Percentiles rank a stretch among this genome's conserved stretches.
Evolutionary conservation across 2,113 vertebrate species (phyloP).

Genomic region (Amphiprion ocellaris): DNA sequence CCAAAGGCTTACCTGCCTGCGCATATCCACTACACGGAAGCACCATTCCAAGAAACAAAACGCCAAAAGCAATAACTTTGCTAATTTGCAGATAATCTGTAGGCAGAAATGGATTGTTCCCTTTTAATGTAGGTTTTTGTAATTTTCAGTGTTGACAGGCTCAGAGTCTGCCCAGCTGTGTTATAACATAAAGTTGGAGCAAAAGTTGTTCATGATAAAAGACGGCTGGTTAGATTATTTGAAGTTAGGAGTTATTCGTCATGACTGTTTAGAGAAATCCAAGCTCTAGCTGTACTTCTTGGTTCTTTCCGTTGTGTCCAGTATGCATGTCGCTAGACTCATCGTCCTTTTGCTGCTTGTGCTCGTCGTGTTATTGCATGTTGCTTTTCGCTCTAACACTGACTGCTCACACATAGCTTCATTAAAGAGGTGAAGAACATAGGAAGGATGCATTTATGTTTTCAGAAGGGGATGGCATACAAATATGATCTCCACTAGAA

Average conservation of each 20-base stretch:
- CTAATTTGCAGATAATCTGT: slow-evolving; percentile 15
- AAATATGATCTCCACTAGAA: too few relatives aligned
- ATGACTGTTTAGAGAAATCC: background rate
- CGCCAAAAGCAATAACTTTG: slow-evolving; percentile 7
- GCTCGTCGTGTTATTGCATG: background rate
- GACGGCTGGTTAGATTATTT: background rate
- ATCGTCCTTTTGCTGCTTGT: background rate
- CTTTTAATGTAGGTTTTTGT: slow-evolving; percentile 5
- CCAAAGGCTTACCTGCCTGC: slow-evolving; percentile 68
- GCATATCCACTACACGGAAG: slow-evolving; percentile 59
- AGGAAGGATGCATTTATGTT: background rate
- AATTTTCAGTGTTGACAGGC: background rate
- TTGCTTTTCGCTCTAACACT: background rate
- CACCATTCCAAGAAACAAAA: slow-evolving; percentile 40
- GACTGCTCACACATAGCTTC: too few relatives aligned
- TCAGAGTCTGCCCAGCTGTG: background rate
- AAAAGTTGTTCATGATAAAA: background rate
- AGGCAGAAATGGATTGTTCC: slow-evolving; percentile 21
- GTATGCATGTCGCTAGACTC: too few relatives aligned
- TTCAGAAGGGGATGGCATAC: background rate
- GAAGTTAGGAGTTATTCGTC: too few relatives aligned
- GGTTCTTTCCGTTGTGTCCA: too few relatives aligned
- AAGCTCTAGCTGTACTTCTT: too few relatives aligned
- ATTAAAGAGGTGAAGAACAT: background rate
- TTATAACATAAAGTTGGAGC: slow-evolving; percentile 4